Evolutionary conservation across 2,797 vertebrate genomes (phyloP).

Genomic region (Pelobates cultripes): DNA sequence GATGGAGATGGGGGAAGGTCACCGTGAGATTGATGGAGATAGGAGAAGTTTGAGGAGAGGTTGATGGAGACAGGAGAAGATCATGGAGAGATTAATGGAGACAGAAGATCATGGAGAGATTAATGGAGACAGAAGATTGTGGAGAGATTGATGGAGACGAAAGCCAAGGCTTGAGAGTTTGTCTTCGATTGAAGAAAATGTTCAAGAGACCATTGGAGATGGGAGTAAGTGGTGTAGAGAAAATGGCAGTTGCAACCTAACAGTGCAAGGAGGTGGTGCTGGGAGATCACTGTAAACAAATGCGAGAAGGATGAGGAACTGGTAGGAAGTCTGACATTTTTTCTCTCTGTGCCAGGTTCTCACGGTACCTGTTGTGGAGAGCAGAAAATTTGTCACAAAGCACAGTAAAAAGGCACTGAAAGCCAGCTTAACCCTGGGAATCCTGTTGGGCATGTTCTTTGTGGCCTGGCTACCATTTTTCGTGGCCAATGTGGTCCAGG

Average conservation of each 20-base stretch:
- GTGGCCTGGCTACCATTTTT: constrained; percentile 97
- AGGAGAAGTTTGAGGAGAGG: neutral
- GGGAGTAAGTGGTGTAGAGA: too few species aligned
- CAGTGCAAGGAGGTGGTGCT: too few species aligned
- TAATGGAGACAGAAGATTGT: neutral
- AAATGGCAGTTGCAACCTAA: too few species aligned
- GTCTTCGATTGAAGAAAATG: too few species aligned
- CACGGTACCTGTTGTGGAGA: constrained; percentile 71
- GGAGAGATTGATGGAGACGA: neutral
- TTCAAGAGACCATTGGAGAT: too few species aligned
- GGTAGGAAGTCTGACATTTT: neutral
- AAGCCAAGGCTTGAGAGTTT: too few species aligned
- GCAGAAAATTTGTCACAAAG: constrained; percentile 80
- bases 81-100: neutral
- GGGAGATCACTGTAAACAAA: too few species aligned
- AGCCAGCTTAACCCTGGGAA: constrained; percentile 92
- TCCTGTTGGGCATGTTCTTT: constrained; percentile 94
- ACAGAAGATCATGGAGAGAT: neutral
- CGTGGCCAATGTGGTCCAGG: constrained; percentile 90
- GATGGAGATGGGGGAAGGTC: too few species aligned
- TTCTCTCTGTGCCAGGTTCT: constrained; percentile 60
- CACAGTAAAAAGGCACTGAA: constrained; percentile 93
- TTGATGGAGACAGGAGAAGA: neutral
- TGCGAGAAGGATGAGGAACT: too few species aligned
- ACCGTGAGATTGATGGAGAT: neutral